phyloP scores from a whole-genome alignment of 2,888 invertebrate species.

The Dryomyza anilis region DNA sequence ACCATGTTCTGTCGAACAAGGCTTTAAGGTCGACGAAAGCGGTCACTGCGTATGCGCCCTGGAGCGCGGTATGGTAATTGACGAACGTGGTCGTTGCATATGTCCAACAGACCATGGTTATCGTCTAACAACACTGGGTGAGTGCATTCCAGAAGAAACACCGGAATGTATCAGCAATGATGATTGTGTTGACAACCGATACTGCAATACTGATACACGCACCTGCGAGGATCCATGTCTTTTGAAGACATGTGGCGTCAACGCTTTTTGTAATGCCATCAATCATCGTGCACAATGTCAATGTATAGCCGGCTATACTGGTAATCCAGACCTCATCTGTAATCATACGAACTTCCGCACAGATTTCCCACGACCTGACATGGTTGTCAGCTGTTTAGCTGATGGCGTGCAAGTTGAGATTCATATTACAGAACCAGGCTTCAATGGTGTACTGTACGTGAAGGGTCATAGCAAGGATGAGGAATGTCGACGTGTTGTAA shows the following conservation, averaged over 20 bases:
- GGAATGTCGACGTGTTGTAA: constrained; percentile 81
- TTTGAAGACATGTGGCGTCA: constrained; percentile 72
- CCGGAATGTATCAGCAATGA: constrained; percentile 73
- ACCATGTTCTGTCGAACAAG: constrained; percentile 73
- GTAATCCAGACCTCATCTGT: constrained; percentile 77
- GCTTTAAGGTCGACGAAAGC: constrained; percentile 75
- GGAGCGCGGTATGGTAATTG: constrained; percentile 77
- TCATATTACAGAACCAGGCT: constrained; percentile 72
- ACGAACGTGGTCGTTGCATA: constrained; percentile 77
- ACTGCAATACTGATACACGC: constrained; percentile 72
- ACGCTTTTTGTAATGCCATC: constrained; percentile 78
- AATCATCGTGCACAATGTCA: constrained; percentile 79
- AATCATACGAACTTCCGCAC: constrained; percentile 69
- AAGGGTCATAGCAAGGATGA: constrained; percentile 95
- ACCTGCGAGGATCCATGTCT: constrained; percentile 82
- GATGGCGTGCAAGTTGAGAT: constrained; percentile 90
- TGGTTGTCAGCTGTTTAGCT: constrained; percentile 87
- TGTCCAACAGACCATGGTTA: constrained; percentile 75
- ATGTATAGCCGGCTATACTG: constrained; percentile 77
- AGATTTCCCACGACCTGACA: constrained; percentile 83
- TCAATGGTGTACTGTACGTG: constrained; percentile 89
- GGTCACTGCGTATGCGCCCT: constrained; percentile 84
- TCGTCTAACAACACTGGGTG: constrained; percentile 66
- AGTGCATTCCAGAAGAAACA: constrained; percentile 64
- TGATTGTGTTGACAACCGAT: constrained; percentile 78